Evolutionary conservation across 2,113 vertebrate species (phyloP), one percentile per base, ranked within the genome.

Genomic region (Petaurus breviceps): DNA sequence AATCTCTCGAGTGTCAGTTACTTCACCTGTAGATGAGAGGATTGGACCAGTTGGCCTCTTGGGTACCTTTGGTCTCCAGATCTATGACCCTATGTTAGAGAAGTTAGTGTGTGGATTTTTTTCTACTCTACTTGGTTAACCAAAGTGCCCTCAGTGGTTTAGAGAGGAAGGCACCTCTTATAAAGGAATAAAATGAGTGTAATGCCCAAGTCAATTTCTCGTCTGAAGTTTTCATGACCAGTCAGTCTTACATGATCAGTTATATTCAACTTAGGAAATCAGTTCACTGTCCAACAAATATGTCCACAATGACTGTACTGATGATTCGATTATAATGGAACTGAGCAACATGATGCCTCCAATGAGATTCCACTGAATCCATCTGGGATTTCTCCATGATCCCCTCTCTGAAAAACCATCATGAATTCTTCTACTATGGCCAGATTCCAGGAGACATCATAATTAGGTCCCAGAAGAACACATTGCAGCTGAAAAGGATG

Each of bases 401-500:
- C 94, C 93, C 92, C 55, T 46, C 96, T 93, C 95, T 96, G 91
- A 89, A 97, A 98, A 97, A 94, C 89, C 95, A 97, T 91, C 92
- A 91, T 90, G 51, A 97, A 97, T 97, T 98, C 95, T 92, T 97
- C 92, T 95, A 91, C 25, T 92, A 2, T 19, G 77, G 97, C 97
- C 93, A 96, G 89, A 94, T 94, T 97, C 93, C 96, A 97, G 96
- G 47, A 98, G 93, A 97, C 95, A 97, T 92, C 94, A 95, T 97
- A 97, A 98, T 97, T 95, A 97, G 95, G 54, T 96, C 96, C 97
- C 97, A 90, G 31, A 97, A 97, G 97, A 95, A 94, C 90, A 93
- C 25, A 92, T 0, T 93, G 94, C 95, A 95, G 68, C 97, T 94
- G 93, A 96, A 97, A 68, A 97, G 95, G 91, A 97, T 94, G 93